Conservation (phyloP, 2,113 vertebrate species). For the Phalacrocorax pelagicus region DNA sequence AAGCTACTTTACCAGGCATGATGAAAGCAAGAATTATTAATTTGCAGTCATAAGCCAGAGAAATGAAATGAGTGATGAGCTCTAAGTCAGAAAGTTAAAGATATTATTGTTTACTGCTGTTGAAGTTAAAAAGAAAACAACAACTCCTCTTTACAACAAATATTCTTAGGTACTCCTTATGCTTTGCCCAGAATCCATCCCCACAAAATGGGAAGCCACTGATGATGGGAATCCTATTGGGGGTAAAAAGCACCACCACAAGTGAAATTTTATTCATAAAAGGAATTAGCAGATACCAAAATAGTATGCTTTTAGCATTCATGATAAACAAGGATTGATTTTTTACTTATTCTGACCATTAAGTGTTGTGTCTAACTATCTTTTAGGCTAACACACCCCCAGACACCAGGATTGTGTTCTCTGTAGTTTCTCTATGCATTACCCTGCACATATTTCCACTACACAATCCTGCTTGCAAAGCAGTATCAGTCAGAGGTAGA, state of each 20-base stretch:
- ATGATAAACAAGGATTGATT: not conserved
- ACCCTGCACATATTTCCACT: too few species aligned
- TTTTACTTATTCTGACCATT: not conserved
- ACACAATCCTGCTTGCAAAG: not conserved
- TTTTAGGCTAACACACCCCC: not conserved
- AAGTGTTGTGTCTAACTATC: not conserved
- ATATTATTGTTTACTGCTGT: not conserved
- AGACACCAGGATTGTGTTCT: not conserved
- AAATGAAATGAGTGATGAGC: not conserved
- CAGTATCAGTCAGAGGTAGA: not conserved
- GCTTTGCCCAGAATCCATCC: not conserved
- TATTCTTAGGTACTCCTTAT: not conserved
- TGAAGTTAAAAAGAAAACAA: not conserved
- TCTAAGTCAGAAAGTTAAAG: not conserved
- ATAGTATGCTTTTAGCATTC: not conserved
- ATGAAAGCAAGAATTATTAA: constrained; percentile 22
- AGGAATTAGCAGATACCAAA: not conserved
- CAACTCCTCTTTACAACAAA: not conserved
- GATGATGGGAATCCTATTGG: not conserved
- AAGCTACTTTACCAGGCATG: not conserved
- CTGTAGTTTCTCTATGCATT: not conserved
- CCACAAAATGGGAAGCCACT: not conserved
- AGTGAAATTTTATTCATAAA: not conserved
- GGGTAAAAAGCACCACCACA: not conserved
- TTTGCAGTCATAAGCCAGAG: not conserved